Evolutionary conservation across 2,888 invertebrate genomes (phyloP), one percentile per base, ranked within the genome.

Genomic region (Erebia palarica): DNA sequence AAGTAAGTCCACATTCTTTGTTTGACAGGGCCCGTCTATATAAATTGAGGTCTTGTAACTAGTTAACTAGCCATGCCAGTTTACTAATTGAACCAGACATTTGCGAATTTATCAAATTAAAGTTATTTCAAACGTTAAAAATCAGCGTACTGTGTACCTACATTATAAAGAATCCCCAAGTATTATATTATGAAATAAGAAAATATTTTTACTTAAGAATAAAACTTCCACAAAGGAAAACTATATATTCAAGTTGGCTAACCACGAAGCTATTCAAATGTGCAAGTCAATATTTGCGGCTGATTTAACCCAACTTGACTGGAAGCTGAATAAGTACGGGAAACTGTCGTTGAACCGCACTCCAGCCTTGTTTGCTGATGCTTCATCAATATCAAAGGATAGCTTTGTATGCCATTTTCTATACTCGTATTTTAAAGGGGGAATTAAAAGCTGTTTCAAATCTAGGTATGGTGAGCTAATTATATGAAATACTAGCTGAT

Each of bases 291-390:
- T 72, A 73, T 73, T 73, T 73, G 71, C 55, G 67, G 73, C 67
- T 68, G 73, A 71, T 72, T 71, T 73, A 68, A 71, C 58, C 69
- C 64, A 68, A 65, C 65, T 59, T 69, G 69, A 53, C 67, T 71
- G 65, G 27, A 57, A 44, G 63, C 42, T 44, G 49, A 44, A 70
- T 65, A 42, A 65, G 67, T 68, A 61, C 58, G 60, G 69, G 51
- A 65, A 70, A 63, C 69, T 68, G 61, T 58, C 55, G 66, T 61
- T 68, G 55, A 71, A 70, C 65, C 73, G 59, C 55, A 70, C 77
- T 80, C 27, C 51, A 42, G 65, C 47, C 65, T 47, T 66, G 79
- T 84, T 84, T 81, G 80, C 78, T 77, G 81, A 83, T 82, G 79
- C 76, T 77, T n/a, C n/a, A n/a, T n/a, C n/a, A n/a, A n/a, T 82